phyloP scores from a whole-genome alignment of 1,140 invertebrate species.

The Zaprionus ghesquierei region DNA sequence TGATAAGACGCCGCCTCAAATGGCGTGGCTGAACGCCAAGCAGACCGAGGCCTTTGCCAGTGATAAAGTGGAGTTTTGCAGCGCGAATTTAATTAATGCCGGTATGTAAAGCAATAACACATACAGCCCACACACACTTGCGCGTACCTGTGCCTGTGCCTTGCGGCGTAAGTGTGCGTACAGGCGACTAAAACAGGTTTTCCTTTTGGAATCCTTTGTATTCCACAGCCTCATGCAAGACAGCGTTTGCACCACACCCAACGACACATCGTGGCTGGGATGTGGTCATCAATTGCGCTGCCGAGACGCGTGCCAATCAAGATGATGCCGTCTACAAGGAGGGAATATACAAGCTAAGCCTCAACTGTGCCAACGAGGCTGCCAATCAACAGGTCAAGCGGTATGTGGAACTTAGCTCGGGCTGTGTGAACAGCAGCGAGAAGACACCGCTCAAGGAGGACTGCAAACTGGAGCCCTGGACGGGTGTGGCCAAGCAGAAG shows the following conservation, averaged over 20 bases:
- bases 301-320: constrained; percentile 94
- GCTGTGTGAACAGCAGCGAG: constrained; percentile 90
- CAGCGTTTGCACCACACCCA: constrained; percentile 87
- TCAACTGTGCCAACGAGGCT: constrained; percentile 92
- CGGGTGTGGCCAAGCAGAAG: constrained; percentile 92
- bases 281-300: constrained; percentile 94
- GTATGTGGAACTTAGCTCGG: constrained; percentile 93
- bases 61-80: constrained; percentile 92
- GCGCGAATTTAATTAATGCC: constrained; percentile 94
- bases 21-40: constrained; percentile 92
- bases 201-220: constrained; percentile 28
- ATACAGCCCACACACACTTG: constrained; percentile 17
- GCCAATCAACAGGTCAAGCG: constrained; percentile 87
- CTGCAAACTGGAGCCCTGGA: constrained; percentile 91
- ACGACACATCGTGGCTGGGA: constrained; percentile 85
- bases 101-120: constrained; percentile 84
- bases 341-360: constrained; percentile 92
- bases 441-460: constrained; percentile 91
- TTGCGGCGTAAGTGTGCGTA: not conserved
- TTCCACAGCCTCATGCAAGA: constrained; percentile 88
- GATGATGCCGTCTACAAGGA: constrained; percentile 94
- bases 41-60: constrained; percentile 89
- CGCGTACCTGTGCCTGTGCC: not conserved
- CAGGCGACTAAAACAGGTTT: constrained; percentile 54
- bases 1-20: constrained; percentile 96